Conservation (phyloP, 2,113 vertebrate genomes). For the Dicaeum eximium region DNA sequence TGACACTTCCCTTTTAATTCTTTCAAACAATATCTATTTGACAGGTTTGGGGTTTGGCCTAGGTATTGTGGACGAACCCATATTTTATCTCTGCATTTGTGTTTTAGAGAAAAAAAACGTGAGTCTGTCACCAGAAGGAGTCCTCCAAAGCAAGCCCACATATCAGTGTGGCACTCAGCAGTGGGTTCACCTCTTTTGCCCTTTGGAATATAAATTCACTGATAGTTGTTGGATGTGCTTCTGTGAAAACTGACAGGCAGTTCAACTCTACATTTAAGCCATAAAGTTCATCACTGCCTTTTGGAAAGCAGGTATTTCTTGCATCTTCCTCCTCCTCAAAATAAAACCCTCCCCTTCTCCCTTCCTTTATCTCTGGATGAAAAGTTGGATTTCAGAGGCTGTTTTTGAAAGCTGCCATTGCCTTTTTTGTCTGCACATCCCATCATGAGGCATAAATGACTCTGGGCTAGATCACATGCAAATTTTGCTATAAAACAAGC, state of each 20-base stretch:
- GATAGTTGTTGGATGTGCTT: neutral
- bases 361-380: neutral
- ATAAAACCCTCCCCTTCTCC: neutral
- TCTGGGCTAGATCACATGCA: neutral
- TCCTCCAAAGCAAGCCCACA: neutral
- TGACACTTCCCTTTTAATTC: neutral
- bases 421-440: neutral
- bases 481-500: neutral
- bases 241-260: neutral
- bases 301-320: neutral
- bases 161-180: neutral
- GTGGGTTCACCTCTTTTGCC: neutral
- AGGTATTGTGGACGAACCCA: neutral
- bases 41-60: neutral
- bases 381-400: neutral
- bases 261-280: neutral
- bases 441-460: neutral
- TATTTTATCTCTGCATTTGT: neutral
- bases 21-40: neutral
- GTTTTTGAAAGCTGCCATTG: neutral
- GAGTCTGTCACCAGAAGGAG: neutral
- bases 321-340: neutral
- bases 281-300: neutral
- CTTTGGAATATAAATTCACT: neutral
- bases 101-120: neutral